Percentiles rank a stretch among this genome's conserved stretches.
phyloP scores from a whole-genome alignment of 1,140 invertebrate species.

The Periplaneta americana region DNA sequence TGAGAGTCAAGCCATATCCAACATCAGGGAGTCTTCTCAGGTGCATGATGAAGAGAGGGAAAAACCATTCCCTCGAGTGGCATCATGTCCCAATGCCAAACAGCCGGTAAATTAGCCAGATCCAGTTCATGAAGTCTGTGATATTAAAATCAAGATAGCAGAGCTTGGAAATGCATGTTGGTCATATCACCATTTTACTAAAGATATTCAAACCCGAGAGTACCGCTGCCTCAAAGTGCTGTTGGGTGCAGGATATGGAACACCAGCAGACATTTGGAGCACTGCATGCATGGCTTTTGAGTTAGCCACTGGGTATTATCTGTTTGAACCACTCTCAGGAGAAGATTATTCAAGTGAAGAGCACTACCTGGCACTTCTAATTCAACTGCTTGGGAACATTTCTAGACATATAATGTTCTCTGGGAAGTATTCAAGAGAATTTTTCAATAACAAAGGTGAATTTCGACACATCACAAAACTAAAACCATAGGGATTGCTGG shows the following conservation, averaged over 20 bases:
- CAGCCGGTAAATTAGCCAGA: constrained; percentile 28
- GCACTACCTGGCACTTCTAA: constrained; percentile 72
- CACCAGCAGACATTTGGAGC: constrained; percentile 73
- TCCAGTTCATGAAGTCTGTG: constrained; percentile 45
- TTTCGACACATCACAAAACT: constrained; percentile 61
- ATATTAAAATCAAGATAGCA: constrained; percentile 58
- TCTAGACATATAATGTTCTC: constrained; percentile 55
- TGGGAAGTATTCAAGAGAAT: constrained; percentile 64
- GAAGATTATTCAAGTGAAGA: constrained; percentile 53
- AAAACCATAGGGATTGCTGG: constrained; percentile 63
- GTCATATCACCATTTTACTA: constrained; percentile 70
- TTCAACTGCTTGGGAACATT: constrained; percentile 68
- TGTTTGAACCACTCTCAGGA: constrained; percentile 70
- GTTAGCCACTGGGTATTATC: constrained; percentile 68
- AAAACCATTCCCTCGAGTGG: constrained; percentile 35
- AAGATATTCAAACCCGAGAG: constrained; percentile 74
- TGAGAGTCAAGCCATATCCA: constrained; percentile 19
- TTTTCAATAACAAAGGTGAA: constrained; percentile 61
- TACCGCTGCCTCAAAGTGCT: constrained; percentile 70
- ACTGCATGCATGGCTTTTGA: constrained; percentile 81
- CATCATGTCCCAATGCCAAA: constrained; percentile 40
- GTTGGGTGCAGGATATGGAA: constrained; percentile 62
- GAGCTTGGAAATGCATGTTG: constrained; percentile 77
- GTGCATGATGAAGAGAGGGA: neutral
- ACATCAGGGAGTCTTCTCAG: constrained; percentile 1